A percentile compares a stretch with the other conserved stretches of the same genome.
phyloP scores from a whole-genome alignment of 2,113 vertebrate species.

The Onychostoma macrolepis region DNA sequence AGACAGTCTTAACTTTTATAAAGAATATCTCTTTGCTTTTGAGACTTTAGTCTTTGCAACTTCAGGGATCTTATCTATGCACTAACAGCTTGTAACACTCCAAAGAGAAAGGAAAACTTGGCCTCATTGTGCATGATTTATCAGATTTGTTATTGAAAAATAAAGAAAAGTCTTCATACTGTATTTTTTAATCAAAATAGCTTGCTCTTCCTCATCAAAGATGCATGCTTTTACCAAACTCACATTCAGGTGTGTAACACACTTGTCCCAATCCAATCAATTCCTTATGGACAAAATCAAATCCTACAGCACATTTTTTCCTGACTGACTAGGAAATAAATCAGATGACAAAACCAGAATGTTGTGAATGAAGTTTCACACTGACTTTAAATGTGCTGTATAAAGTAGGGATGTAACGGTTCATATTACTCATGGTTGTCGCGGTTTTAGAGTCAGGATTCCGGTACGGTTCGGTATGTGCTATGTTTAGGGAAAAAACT shows the following conservation, averaged over 20 bases:
- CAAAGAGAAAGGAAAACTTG: too few species aligned
- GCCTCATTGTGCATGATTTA: neutral
- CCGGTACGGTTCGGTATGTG: too few species aligned
- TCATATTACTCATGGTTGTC: too few species aligned
- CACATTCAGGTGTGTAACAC: neutral
- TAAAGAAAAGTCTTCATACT: neutral
- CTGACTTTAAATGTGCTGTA: neutral
- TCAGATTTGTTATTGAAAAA: neutral
- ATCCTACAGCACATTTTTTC: neutral
- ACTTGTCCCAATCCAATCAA: neutral
- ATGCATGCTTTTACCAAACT: neutral
- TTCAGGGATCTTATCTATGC: too few species aligned
- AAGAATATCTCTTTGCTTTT: too few species aligned
- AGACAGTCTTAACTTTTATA: too few species aligned
- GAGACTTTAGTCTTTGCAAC: too few species aligned
- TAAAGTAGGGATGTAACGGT: too few species aligned
- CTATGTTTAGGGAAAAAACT: too few species aligned
- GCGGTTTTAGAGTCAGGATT: too few species aligned
- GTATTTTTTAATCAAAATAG: neutral
- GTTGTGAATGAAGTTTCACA: neutral
- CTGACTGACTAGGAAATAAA: neutral
- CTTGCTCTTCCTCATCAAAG: neutral
- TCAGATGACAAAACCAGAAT: neutral
- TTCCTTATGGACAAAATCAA: neutral
- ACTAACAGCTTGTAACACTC: too few species aligned